Conservation (phyloP, 2,113 vertebrate genomes). For the Varanus salvator region DNA sequence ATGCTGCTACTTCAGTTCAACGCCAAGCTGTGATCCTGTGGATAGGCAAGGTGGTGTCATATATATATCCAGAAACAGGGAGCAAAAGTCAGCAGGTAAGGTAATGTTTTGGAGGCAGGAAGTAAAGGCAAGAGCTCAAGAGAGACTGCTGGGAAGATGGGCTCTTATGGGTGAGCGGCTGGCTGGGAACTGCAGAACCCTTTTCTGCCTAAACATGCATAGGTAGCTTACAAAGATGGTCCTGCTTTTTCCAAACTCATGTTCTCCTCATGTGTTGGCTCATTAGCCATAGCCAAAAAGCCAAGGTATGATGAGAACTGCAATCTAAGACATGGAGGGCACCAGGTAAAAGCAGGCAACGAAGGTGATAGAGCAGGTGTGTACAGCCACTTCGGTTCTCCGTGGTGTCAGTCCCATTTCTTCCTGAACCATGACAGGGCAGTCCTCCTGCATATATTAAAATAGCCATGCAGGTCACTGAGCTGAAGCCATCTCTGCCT, state of each 20-base stretch:
- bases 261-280: not conserved
- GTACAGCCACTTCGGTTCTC: not conserved
- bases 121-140: not conserved
- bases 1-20: not conserved
- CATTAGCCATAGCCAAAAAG: not conserved
- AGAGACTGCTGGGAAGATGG: not conserved
- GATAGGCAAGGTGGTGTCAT: too few species aligned
- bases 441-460: too few species aligned
- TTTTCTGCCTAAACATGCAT: too few species aligned
- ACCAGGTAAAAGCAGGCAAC: not conserved
- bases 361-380: not conserved
- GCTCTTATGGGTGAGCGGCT: not conserved
- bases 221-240: not conserved
- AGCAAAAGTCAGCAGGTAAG: not conserved
- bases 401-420: not conserved
- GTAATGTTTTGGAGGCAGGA: not conserved
- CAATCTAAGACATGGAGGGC: not conserved
- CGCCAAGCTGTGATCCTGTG: not conserved
- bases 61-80: not conserved
- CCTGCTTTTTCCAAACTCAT: not conserved
- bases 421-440: not conserved
- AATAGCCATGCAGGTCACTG: not conserved
- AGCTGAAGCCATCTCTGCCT: not conserved
- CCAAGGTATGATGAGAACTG: not conserved
- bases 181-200: too few species aligned